Evolutionary conservation across 2,888 invertebrate genomes (phyloP).

Genomic region (Coecobrya sp.): DNA sequence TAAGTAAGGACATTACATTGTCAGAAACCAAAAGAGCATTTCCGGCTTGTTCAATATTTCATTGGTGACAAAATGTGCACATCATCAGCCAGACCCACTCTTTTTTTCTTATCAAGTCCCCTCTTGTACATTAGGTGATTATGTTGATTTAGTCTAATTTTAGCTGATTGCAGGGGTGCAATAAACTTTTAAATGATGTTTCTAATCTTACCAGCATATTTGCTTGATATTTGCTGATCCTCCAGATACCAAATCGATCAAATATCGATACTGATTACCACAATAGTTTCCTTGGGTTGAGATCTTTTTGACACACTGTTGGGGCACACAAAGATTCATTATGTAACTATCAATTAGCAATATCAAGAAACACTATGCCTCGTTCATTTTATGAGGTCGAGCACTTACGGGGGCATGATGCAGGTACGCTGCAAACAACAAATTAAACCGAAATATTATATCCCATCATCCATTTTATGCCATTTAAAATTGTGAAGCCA

Average conservation of each 20-base stretch:
- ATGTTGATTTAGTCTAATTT: constrained; percentile 14
- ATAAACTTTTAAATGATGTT: neutral
- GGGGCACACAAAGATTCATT: neutral
- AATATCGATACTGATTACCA: constrained; percentile 85
- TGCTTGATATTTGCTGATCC: constrained; percentile 84
- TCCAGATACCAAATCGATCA: constrained; percentile 85
- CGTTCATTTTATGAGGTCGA: no score
- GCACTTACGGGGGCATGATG: constrained; percentile 82
- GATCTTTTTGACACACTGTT: constrained; percentile 85
- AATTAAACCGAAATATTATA: no score
- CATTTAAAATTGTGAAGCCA: no score
- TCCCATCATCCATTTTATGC: no score
- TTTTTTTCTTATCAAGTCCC: neutral
- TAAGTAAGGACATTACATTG: neutral
- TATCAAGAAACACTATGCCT: no score
- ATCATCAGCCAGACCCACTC: neutral
- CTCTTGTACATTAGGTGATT: neutral
- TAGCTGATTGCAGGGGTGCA: neutral
- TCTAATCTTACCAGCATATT: constrained; percentile 85
- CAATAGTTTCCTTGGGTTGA: constrained; percentile 85
- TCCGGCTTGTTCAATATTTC: constrained; percentile 66
- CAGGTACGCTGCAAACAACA: constrained; percentile 83
- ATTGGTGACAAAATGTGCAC: constrained; percentile 31
- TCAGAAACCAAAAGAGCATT: constrained; percentile 25
- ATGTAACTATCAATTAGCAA: neutral